These are phyloP conservation scores for Mesaphorura yosii DNA, from an alignment of 1,140 invertebrate species.

Conservation along the genomic window DNA sequence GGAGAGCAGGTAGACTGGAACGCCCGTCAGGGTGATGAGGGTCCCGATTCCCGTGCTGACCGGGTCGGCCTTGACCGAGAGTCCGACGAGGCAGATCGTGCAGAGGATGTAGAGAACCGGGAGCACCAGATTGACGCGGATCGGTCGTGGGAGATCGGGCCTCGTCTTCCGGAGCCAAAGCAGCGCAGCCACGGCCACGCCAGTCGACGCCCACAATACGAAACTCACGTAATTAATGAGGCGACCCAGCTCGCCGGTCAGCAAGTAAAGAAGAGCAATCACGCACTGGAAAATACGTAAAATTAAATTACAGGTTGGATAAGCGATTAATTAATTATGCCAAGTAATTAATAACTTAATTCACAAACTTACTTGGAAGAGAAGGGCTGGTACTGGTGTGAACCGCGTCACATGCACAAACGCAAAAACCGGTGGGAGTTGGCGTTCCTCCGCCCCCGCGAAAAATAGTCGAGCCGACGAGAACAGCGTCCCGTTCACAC, in stretches of 20 bases:
- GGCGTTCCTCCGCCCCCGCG: conserved; percentile 66
- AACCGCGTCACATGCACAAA: conserved; percentile 59
- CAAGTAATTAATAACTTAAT: neutral
- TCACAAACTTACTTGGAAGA: conserved; percentile 54
- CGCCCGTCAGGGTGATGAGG: conserved; percentile 40
- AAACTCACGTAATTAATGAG: conserved; percentile 71
- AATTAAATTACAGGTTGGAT: conserved; percentile 1
- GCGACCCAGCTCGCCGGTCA: conserved; percentile 54
- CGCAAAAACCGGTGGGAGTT: conserved; percentile 63
- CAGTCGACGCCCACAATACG: conserved; percentile 61
- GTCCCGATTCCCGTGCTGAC: conserved; percentile 35
- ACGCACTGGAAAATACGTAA: conserved; percentile 49
- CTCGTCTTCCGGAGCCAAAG: conserved; percentile 58
- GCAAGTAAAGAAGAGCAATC: conserved; percentile 57
- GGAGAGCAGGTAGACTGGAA: conserved; percentile 44
- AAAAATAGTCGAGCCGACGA: conserved; percentile 68
- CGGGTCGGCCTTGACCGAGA: conserved; percentile 40
- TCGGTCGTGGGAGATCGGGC: conserved; percentile 65
- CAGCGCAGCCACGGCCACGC: conserved; percentile 61
- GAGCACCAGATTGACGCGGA: conserved; percentile 54
- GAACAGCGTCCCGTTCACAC: conserved; percentile 80
- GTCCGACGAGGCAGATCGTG: conserved; percentile 43
- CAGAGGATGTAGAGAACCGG: conserved; percentile 45
- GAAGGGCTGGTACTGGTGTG: conserved; percentile 67
- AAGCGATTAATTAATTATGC: neutral